phyloP scores from a whole-genome alignment of 2,888 invertebrate genomes.

The Agriopis leucophaearia region DNA sequence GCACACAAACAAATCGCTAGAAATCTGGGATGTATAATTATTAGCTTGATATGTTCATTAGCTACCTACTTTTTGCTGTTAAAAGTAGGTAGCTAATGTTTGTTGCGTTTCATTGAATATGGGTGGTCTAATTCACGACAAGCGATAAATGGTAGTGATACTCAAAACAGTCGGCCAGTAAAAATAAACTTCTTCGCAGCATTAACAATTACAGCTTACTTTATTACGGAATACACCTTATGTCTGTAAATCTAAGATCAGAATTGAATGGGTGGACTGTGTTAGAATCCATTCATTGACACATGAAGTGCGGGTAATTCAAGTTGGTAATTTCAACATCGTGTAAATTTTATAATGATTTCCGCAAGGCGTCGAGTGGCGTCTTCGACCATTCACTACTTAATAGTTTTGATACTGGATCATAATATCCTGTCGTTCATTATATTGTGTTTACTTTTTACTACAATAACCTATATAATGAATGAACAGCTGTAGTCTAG shows the following conservation, averaged over 20 bases:
- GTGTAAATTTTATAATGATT: conserved; percentile 53
- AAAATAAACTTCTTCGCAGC: conserved; percentile 31
- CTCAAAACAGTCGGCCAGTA: conserved; percentile 28
- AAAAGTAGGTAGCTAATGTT: too few species aligned
- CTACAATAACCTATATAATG: conserved; percentile 68
- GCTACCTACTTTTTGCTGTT: background rate
- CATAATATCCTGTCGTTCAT: conserved; percentile 78
- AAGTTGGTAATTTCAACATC: conserved; percentile 46
- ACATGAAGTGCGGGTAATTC: conserved; percentile 22
- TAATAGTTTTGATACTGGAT: conserved; percentile 80
- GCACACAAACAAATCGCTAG: background rate
- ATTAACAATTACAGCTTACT: conserved; percentile 15
- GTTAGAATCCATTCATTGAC: conserved; percentile 33
- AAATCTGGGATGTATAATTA: background rate
- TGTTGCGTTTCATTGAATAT: conserved; percentile 12
- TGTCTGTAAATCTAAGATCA: conserved; percentile 13
- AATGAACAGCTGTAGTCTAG: conserved; percentile 17
- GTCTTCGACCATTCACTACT: conserved; percentile 65
- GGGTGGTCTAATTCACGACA: conserved; percentile 37
- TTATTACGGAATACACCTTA: conserved; percentile 19
- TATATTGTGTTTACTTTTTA: conserved; percentile 80
- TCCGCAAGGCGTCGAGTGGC: conserved; percentile 57
- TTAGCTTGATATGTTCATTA: conserved; percentile 1
- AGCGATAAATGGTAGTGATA: conserved; percentile 34
- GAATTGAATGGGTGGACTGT: conserved; percentile 5